Percentiles rank a stretch among this genome's conserved stretches.
phyloP scores from a whole-genome alignment of 2,113 vertebrate genomes.

The Pao palembangensis region DNA sequence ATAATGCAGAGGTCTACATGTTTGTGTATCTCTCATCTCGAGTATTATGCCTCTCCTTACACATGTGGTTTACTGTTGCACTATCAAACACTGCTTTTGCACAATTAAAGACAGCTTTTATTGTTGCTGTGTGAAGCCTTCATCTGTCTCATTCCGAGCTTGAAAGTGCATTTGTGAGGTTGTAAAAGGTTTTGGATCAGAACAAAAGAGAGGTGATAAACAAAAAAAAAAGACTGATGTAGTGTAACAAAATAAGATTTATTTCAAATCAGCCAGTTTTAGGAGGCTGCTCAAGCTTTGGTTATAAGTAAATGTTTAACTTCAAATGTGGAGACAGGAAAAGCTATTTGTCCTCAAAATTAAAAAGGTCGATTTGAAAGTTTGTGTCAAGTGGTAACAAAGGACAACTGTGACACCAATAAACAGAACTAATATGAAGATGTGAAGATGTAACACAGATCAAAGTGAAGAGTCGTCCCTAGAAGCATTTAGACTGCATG shows the following conservation, averaged over 20 bases:
- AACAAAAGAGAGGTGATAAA: slow-evolving; percentile 42
- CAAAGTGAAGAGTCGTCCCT: slow-evolving; percentile 19
- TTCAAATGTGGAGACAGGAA: slow-evolving; percentile 4
- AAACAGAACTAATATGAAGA: slow-evolving; percentile 8
- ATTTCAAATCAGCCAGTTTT: slow-evolving; percentile 35
- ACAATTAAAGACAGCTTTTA: slow-evolving; percentile 59
- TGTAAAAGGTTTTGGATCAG: slow-evolving; percentile 40
- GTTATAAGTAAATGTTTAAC: slow-evolving; percentile 29
- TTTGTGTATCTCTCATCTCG: slow-evolving; percentile 23
- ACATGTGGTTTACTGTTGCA: slow-evolving; percentile 44
- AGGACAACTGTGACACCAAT: background rate
- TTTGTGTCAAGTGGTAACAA: too few species aligned
- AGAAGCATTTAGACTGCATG: slow-evolving; percentile 25
- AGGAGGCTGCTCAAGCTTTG: slow-evolving; percentile 29
- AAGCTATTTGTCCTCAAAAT: slow-evolving; percentile 4
- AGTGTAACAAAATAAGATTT: slow-evolving; percentile 25
- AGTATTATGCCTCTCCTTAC: slow-evolving; percentile 33
- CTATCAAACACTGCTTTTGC: slow-evolving; percentile 57
- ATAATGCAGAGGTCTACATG: slow-evolving; percentile 37
- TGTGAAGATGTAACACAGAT: slow-evolving; percentile 12
- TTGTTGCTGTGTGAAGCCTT: background rate
- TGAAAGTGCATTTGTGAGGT: slow-evolving; percentile 49
- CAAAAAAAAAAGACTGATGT: slow-evolving; percentile 5
- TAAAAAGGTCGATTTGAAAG: too few species aligned
- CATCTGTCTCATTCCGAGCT: slow-evolving; percentile 10